Base-by-base conservation (phyloP, 2,888 invertebrate species). In the Scaptomyza caliginosa region DNA sequence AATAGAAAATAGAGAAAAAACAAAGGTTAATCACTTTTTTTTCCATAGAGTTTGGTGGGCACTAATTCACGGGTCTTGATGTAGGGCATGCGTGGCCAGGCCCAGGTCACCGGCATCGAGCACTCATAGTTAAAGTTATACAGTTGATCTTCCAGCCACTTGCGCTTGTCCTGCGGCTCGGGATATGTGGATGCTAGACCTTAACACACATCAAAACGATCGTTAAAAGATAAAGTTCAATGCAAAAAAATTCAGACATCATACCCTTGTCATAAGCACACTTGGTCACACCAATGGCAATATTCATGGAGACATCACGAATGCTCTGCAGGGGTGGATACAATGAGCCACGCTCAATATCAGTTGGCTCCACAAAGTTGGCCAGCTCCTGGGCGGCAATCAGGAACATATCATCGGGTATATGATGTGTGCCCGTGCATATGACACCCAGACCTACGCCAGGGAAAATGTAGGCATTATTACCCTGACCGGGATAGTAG, bases 401-500 rank as follows among this genome's bases (percentile, higher is more conserved):
- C 46, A 99, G 93, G 94, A 99, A 99, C 91, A 99, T 94, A 69
- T 96, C 95, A 89, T 99, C 98, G 5, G 95, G 95, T 88, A 99
- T 97, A 88, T 98, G 98, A 89, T 97, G 96, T 4, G 98, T 96
- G 56, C 97, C 96, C 26, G 98, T 97, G 13, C 95, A 94, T 75
- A 99, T 96, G 7, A 98, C 96, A 7, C 98, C 99, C 17, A 99
- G 93, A 8, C 98, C 98, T 54, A 98, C 93, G 4, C 99, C 99
- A 0, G 99, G 99, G 93, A 98, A 98, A 88, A 99, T 98, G 92
- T 99, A 99, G 0, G 98, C 96, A 92, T 99, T 99, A 92, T 98
- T 99, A 63, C 99, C 99, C 91, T 99, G 99, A 0, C 99, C 99
- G 0, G 99, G 97, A 75, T 94, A 93, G 92, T 93, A 98, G 4